Evolutionary conservation across 2,113 vertebrate genomes (phyloP), one percentile per base, ranked within the genome.

Genomic region (Scartelaos histophorus): DNA sequence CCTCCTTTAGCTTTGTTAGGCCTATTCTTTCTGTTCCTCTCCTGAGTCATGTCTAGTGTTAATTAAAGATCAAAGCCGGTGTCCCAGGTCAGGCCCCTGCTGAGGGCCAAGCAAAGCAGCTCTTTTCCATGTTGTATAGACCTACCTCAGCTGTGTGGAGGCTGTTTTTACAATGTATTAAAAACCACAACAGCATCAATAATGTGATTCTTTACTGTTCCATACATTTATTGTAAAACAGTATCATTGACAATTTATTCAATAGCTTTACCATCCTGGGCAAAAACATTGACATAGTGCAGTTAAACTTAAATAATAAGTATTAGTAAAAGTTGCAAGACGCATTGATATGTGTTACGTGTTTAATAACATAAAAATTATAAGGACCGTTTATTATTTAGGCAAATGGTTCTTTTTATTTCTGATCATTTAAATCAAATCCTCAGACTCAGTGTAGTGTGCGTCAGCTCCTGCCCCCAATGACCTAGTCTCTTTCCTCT

Each of bases 31-130:
- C 47, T 57, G 35, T 29, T 81, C 71, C 70, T 25, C 82, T 67
- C 64, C 62, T 69, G 76, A 81, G 79, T 45, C 69, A 2, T 77
- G 70, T 58, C 73, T 82, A 54, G 76, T 82, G 89, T 86, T 88
- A 88, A 90, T 92, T 86, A 89, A 89, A 88, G 91, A 92, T 89
- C 88, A 90, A 89, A 90, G 87, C 25, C 71, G 21, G 67, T 53
- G 67, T 78, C 74, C 68, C 69, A 82, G 89, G 89, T 91, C 88
- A 88, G 62, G 75, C 78, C 73, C 87, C 88, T 81, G 83, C 79
- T 81, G 86, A 72, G 81, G 88, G 82, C 78, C 56, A 74, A 75
- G 76, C 58, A 75, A 82, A 61, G 76, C 76, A 61, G 76, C 74
- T 75, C 78, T 66, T 80, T 81, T 75, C 79, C 67, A 71, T 66